These are phyloP conservation scores for Thysanoteuthis rhombus DNA, from an alignment of 2,888 invertebrate species.

Conservation along the genomic window DNA sequence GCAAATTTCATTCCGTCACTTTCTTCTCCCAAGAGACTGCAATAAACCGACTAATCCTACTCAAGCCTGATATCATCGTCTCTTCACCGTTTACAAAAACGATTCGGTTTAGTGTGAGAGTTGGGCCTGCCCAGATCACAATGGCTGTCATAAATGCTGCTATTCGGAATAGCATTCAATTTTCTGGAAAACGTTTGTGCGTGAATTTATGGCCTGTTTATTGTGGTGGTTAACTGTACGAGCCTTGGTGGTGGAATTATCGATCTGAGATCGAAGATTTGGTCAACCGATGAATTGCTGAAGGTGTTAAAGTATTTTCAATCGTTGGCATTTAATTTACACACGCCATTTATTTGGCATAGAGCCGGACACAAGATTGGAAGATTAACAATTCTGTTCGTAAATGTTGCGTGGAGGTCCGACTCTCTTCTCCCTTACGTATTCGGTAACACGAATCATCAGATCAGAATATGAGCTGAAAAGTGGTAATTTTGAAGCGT, in stretches of 20 bases:
- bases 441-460: neutral
- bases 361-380: neutral
- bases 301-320: neutral
- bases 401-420: neutral
- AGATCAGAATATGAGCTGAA: too few relatives aligned
- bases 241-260: neutral
- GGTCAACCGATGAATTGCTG: neutral
- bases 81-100: too few relatives aligned
- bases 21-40: too few relatives aligned
- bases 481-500: too few relatives aligned
- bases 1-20: too few relatives aligned
- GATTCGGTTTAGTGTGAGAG: neutral
- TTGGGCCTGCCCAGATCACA: neutral
- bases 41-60: too few relatives aligned
- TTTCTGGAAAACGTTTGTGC: neutral
- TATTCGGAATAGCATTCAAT: neutral
- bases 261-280: neutral
- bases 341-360: neutral
- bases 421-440: neutral
- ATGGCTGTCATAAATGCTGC: neutral
- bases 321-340: neutral
- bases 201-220: neutral
- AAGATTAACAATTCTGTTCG: neutral
- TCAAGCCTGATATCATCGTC: too few relatives aligned
- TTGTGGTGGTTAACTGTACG: neutral